Base-by-base conservation (phyloP, 2,888 invertebrate genomes). In the Cantharis rufa region DNA sequence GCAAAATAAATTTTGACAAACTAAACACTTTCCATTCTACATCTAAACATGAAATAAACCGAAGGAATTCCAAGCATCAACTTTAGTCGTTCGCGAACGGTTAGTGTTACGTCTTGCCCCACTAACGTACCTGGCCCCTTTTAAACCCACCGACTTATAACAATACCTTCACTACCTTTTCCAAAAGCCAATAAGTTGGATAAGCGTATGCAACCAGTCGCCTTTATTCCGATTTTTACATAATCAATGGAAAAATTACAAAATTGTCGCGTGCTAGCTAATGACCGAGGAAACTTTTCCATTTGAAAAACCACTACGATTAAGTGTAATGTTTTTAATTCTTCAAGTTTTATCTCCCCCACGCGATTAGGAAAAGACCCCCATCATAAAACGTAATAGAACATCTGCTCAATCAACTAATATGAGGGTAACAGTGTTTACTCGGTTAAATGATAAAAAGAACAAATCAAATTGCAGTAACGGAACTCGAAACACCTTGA, bases 41-140 rank as follows among this genome's bases (percentile, higher is more conserved):
- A 75, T 82, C 81, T 81, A 80, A 82, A 82, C 82, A 81, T 83
- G 82, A 84, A 84, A 84, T 85, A 84, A 83, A 81, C 79, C 77
- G 81, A 79, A 81, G 84, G 85, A 85, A 86, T 86, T 85, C 84
- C 84, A 82, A 82, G 82, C 84, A 80, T 81, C 82, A 82, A 84
- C 79, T 83, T 79, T 76, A 77, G 74, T 81, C 80, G 81, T 81
- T 83, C 82, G 83, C 82, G 82, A 86, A 86, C 85, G 85, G 85
- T 85, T 85, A 82, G 82, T 83, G 80, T n/a, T 82, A 77, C 82
- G 84, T 81, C 81, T 79, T 80, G 72, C 84, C 83, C 84, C 84
- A 74, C 84, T 80, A 79, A 80, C 81, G 82, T 84, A 85, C 85
- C 85, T 86, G 84, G 82, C 85, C 84, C 78, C 78, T 76, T 81